Base-by-base conservation (phyloP, 2,888 invertebrate species). In the Rotaria sp. region DNA sequence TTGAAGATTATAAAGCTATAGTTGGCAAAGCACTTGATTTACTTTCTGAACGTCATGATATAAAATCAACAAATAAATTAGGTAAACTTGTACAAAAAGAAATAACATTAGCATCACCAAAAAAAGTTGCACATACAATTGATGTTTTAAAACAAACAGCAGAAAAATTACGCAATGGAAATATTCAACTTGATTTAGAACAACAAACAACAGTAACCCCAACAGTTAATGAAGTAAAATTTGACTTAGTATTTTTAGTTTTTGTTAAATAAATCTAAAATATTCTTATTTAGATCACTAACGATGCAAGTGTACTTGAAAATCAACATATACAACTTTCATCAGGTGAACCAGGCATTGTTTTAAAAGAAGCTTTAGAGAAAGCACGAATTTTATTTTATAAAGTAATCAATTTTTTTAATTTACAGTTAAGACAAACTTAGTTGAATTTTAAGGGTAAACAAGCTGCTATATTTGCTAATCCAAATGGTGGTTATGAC, bases 401-500 rank as follows among this genome's bases (percentile, higher is more conserved):
- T n/a, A 80, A 80, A 15, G 80, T 80, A 80, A 80, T n/a, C 0
- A 15, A 18, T 50, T 18, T 45, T 50, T 50, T 18, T 50, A 50
- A 18, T 50, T 50, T 50, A 50, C 10, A 18, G 10, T 18, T 15
- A 18, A 15, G 15, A 50, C 45, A 45, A 5, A 45, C 5, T 45
- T 11, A 45, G 10, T 50, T 18, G 50, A 50, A 50, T 50, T 30
- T 50, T 18, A 30, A 80, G 80, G 80, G 80, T 45, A 80, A 80
- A 80, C 80, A 80, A 45, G 80, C 80, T n/a, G 80, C 80, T n/a
- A 80, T 80, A 41, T 80, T 80, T 80, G 80, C 45, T 45, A 80
- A 80, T 80, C 80, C 41, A 26, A 3, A 13, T 45, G 80, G 80
- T n/a, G 80, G 80, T 45, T 80, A 80, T 45, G 80, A 80, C n/a